Evolutionary conservation across 1,140 invertebrate genomes (phyloP).

Genomic region (Drosophila sturtevanti): DNA sequence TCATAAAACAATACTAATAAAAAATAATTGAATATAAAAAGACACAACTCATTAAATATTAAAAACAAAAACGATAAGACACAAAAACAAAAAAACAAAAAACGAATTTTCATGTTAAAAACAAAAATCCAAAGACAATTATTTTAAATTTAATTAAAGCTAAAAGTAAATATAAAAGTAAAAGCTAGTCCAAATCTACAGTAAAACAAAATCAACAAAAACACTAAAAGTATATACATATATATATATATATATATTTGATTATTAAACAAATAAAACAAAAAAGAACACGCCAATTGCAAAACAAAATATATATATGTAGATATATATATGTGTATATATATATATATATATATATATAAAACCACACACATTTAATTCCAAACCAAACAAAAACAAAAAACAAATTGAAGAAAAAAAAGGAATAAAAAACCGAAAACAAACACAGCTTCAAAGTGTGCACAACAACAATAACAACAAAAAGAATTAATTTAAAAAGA

Average conservation of each 20-base stretch:
- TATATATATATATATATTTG: conserved; percentile 48
- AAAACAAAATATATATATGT: conserved; percentile 18
- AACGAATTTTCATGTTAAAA: conserved; percentile 54
- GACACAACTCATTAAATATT: conserved; percentile 37
- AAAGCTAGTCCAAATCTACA: conserved; percentile 78
- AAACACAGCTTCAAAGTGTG: conserved; percentile 60
- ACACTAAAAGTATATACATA: conserved; percentile 30
- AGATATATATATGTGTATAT: background rate
- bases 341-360: background rate
- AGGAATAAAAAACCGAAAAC: conserved; percentile 39
- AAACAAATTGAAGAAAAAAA: conserved; percentile 46
- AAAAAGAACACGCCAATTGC: conserved; percentile 62
- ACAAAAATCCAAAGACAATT: conserved; percentile 39
- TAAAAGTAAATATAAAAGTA: conserved; percentile 44
- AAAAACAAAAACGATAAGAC: conserved; percentile 17
- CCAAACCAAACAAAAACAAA: conserved; percentile 37
- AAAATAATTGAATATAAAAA: background rate
- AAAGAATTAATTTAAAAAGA: conserved; percentile 42
- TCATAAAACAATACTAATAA: conserved; percentile 24
- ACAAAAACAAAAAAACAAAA: conserved; percentile 25
- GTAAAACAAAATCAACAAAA: conserved; percentile 27
- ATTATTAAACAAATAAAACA: conserved; percentile 35
- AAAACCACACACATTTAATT: conserved; percentile 41
- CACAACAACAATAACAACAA: conserved; percentile 48
- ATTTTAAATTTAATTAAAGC: conserved; percentile 50